These are phyloP conservation scores for Rhynchonycteris naso DNA, from an alignment of 2,797 vertebrate genomes.

Conservation along the genomic window DNA sequence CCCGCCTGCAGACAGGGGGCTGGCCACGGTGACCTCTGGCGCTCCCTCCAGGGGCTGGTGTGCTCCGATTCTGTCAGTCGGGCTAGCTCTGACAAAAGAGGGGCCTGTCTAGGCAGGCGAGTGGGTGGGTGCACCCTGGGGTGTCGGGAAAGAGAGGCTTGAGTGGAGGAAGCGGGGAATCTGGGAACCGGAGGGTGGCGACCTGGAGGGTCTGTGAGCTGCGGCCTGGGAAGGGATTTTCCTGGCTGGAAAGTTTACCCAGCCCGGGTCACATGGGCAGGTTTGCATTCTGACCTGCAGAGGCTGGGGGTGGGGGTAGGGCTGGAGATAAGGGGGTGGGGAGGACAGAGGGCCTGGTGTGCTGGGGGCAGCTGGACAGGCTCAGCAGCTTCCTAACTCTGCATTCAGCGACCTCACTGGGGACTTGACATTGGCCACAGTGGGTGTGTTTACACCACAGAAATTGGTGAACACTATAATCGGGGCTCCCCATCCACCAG, in stretches of 20 bases:
- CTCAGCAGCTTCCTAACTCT: rapidly evolving
- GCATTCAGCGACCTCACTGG: rapidly evolving
- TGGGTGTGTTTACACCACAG: rapidly evolving
- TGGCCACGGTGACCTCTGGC: constrained; percentile 10
- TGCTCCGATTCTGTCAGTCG: constrained; percentile 58
- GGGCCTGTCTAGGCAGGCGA: neutral
- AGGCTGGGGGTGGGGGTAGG: neutral
- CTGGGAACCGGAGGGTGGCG: neutral
- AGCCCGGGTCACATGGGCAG: neutral
- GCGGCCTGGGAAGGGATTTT: no score
- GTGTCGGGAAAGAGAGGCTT: neutral
- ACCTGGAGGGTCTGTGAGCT: rapidly evolving
- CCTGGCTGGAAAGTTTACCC: neutral
- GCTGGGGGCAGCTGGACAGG: rapidly evolving
- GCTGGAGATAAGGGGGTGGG: no score
- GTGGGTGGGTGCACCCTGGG: neutral
- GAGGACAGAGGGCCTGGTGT: no score
- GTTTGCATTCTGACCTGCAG: no score
- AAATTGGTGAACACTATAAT: rapidly evolving
- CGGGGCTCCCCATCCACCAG: neutral
- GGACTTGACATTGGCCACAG: rapidly evolving
- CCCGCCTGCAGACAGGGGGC: constrained; percentile 68
- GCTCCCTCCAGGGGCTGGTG: constrained; percentile 4
- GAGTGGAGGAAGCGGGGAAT: neutral
- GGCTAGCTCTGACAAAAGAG: neutral